Conservation (phyloP, 2,797 vertebrate species). For the Enteromius afrohamiltoni region DNA sequence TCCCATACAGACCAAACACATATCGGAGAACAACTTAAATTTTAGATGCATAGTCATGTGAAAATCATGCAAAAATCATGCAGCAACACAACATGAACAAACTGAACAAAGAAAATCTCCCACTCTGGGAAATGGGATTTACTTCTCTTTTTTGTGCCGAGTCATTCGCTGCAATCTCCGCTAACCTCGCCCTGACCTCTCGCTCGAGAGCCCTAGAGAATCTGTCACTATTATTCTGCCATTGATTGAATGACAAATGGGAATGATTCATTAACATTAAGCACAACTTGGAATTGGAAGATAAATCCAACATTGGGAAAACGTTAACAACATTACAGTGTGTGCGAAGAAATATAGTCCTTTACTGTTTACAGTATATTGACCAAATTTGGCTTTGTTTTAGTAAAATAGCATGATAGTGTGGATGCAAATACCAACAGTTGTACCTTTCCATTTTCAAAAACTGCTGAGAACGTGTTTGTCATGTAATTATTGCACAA, state of each 20-base stretch:
- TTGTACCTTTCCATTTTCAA: not conserved
- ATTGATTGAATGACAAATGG: not conserved
- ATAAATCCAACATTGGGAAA: not conserved
- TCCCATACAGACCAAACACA: conserved; percentile 15
- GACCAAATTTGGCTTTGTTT: not conserved
- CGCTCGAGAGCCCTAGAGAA: not conserved
- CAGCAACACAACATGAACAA: conserved; percentile 51
- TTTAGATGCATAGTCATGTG: conserved; percentile 38
- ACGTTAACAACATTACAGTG: not conserved
- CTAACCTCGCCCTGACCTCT: conserved; percentile 13
- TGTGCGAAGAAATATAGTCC: not conserved
- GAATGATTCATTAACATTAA: not conserved
- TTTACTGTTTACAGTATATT: not conserved
- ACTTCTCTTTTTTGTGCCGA: not conserved
- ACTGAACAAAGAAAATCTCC: conserved; percentile 6
- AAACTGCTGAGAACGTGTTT: not conserved
- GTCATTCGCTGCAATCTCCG: not conserved
- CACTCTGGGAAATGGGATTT: not conserved
- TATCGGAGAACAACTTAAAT: conserved; percentile 20
- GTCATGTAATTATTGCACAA: not conserved
- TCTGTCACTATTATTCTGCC: not conserved
- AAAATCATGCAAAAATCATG: conserved; percentile 63
- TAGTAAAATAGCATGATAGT: not conserved
- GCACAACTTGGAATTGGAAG: not conserved
- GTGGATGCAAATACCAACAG: not conserved